phyloP scores from a whole-genome alignment of 2,888 invertebrate genomes.

The Lingula anatina region DNA sequence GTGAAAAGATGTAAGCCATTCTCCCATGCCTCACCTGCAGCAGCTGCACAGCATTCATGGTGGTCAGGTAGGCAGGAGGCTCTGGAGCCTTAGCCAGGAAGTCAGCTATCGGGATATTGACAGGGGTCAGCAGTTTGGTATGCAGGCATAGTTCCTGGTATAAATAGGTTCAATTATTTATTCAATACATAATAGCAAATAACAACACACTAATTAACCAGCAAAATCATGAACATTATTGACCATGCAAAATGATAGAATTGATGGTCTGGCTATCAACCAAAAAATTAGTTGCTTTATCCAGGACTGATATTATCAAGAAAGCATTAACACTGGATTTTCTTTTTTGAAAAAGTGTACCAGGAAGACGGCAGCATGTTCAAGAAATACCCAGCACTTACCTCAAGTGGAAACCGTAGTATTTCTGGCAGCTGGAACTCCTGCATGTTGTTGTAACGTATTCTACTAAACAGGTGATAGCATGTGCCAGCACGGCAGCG shows the following conservation, averaged over 20 bases:
- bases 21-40: constrained; percentile 54
- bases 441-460: constrained; percentile 65
- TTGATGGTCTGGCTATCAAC: too few relatives aligned
- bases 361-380: too few relatives aligned
- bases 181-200: too few relatives aligned
- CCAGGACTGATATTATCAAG: too few relatives aligned
- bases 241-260: too few relatives aligned
- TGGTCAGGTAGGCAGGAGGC: constrained; percentile 74
- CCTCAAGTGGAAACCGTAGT: constrained; percentile 79
- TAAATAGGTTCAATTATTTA: neutral
- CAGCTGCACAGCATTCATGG: constrained; percentile 67
- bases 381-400: too few relatives aligned
- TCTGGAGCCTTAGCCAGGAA: constrained; percentile 80
- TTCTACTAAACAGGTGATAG: constrained; percentile 77
- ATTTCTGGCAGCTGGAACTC: constrained; percentile 81
- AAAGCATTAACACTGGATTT: too few relatives aligned
- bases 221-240: too few relatives aligned
- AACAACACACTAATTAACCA: too few relatives aligned
- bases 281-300: too few relatives aligned
- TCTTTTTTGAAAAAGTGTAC: too few relatives aligned
- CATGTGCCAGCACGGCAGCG: constrained; percentile 76
- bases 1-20: too few relatives aligned
- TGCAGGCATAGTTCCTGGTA: constrained; percentile 78
- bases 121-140: constrained; percentile 74
- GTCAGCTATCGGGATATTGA: constrained; percentile 71